Conservation (phyloP, 2,888 invertebrate species). For the Nipponacmea schrenckii region DNA sequence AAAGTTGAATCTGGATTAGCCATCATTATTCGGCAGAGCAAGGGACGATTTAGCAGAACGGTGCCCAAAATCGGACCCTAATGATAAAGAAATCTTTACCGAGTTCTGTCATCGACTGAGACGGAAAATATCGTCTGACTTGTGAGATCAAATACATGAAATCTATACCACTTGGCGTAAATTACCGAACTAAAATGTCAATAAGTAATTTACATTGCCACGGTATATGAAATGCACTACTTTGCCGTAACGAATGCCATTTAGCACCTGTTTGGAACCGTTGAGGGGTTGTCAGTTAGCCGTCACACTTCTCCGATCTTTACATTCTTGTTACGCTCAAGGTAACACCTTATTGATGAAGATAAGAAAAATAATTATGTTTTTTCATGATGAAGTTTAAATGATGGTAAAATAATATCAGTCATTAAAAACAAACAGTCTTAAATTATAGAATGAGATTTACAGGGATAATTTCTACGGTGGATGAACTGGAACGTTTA, state of each 20-base stretch:
- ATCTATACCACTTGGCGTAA: background rate
- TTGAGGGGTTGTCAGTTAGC: background rate
- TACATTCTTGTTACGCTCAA: background rate
- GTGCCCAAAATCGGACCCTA: too few relatives aligned
- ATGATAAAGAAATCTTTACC: too few relatives aligned
- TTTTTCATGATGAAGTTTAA: background rate
- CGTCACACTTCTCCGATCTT: background rate
- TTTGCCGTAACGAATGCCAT: background rate
- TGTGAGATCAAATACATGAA: background rate
- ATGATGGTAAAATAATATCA: too few relatives aligned
- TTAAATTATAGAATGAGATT: too few relatives aligned
- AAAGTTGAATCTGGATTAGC: too few relatives aligned
- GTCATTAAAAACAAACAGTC: too few relatives aligned
- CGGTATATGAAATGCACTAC: slow-evolving; percentile 7
- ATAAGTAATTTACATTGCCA: background rate
- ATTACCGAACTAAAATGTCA: slow-evolving; percentile 2
- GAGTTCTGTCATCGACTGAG: too few relatives aligned
- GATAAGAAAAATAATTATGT: slow-evolving; percentile 3
- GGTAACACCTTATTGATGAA: background rate
- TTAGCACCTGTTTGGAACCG: background rate
- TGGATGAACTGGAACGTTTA: too few relatives aligned
- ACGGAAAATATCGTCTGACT: too few relatives aligned
- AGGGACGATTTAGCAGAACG: too few relatives aligned
- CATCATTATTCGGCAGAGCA: too few relatives aligned
- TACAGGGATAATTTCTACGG: too few relatives aligned